Evolutionary conservation across 2,888 invertebrate genomes (phyloP).

Genomic region (Drosophila affinis): DNA sequence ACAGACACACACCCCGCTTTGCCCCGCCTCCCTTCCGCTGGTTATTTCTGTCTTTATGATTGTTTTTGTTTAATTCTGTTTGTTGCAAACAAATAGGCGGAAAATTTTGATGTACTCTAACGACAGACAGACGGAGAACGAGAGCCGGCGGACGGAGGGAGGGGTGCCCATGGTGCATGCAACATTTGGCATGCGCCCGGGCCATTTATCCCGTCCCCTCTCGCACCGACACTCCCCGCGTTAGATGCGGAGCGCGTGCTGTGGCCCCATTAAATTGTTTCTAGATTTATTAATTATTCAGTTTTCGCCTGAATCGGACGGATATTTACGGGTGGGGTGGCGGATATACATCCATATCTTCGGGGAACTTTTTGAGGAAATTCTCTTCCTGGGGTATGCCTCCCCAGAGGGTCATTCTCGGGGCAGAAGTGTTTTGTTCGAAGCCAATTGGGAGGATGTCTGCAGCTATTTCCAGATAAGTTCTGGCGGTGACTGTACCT

Average conservation of each 20-base stretch:
- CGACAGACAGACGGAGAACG: constrained; percentile 1
- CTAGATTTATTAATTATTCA: constrained; percentile 78
- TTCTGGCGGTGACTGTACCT: background rate
- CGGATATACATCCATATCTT: background rate
- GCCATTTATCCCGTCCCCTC: constrained; percentile 3
- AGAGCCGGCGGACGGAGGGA: background rate
- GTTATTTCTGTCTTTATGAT: constrained; percentile 72
- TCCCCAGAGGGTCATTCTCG: background rate
- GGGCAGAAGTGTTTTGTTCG: background rate
- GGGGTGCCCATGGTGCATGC: constrained; percentile 38
- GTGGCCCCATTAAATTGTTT: constrained; percentile 78
- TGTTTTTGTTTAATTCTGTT: constrained; percentile 69
- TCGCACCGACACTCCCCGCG: background rate
- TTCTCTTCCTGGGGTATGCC: background rate
- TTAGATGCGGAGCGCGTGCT: constrained; percentile 61
- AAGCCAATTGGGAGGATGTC: background rate
- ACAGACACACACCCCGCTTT: background rate
- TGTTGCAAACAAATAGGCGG: constrained; percentile 78
- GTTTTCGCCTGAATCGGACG: constrained; percentile 21
- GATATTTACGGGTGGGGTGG: background rate
- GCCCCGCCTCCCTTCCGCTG: constrained; percentile 19
- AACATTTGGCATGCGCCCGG: constrained; percentile 44
- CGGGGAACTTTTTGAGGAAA: background rate
- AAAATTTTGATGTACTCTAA: constrained; percentile 65
- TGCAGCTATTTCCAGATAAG: background rate